Evolutionary conservation across 1,140 invertebrate genomes (phyloP), one percentile per base, ranked within the genome.

Genomic region (Himalopsyche phryganea): DNA sequence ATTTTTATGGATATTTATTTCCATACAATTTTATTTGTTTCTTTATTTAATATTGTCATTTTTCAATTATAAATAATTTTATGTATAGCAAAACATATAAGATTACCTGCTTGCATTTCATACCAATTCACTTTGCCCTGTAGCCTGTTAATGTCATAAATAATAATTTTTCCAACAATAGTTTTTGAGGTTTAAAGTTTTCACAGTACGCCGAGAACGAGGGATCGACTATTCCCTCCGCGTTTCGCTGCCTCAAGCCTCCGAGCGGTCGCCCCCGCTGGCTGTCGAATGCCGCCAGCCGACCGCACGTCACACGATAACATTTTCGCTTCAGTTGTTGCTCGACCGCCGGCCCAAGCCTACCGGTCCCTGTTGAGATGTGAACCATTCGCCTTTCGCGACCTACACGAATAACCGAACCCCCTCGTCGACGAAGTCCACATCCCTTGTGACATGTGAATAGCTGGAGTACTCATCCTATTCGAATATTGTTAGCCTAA

Each of bases 381-480:
- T 59, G 57, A 59, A 59, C 57, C 57, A 59, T 14, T 59, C 57
- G 57, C 57, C 33, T n/a, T n/a, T 50, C 19, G 56, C 32, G 23
- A 20, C 44, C 33, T 59, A 17, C 19, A 42, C 35, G 23, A 44
- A 28, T 44, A 17, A 35, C 40, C 33, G 19, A 46, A 54, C 23
- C 28, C n/a, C 50, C 28, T 40, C n/a, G 14, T 35, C 45, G 19
- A 23, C 35, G 17, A 6, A 45, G n/a, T 11, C 38, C 18, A 5
- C 23, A 36, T 41, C 15, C 28, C 10, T 35, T 42, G 55, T 51
- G 49, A 51, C 17, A 58, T 50, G 47, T 46, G 47, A 58, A 50
- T 47, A 17, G 38, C n/a, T n/a, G n/a, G 23, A 28, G 23, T 28
- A 28, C 9, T 28, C 23, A 9, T 28, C 23, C 23, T 28, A 28